Evolutionary conservation across 2,113 vertebrate genomes (phyloP).

Genomic region (Monopterus albus): DNA sequence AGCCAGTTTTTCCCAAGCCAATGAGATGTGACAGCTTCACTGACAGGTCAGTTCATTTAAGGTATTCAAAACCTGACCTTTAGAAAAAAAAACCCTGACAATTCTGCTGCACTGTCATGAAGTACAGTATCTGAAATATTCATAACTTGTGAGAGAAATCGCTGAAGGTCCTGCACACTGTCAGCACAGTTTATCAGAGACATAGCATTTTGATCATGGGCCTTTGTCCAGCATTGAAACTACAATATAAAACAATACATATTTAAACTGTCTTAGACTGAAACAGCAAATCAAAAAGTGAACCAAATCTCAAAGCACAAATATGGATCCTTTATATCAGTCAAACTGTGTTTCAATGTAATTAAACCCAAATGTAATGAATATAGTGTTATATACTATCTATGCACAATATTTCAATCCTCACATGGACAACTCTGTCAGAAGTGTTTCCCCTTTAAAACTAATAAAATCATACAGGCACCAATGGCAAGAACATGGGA

Average conservation of each 20-base stretch:
- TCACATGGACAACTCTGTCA: background rate
- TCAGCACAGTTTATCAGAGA: background rate
- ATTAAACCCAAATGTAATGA: background rate
- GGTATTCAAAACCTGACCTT: conserved; percentile 1
- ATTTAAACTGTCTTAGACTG: background rate
- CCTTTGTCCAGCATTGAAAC: background rate
- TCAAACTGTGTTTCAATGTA: background rate
- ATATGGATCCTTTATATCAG: background rate
- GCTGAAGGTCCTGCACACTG: background rate
- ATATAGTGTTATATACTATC: background rate
- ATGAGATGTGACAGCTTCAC: background rate
- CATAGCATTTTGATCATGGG: background rate
- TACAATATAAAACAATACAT: background rate
- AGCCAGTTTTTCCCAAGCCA: background rate
- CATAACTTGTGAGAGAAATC: background rate
- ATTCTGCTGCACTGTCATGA: background rate
- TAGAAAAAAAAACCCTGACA: no score
- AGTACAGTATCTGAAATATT: background rate
- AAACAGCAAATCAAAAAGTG: background rate
- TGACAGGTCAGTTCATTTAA: background rate
- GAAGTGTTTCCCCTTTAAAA: no score
- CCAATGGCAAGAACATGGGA: no score
- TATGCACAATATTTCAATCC: background rate
- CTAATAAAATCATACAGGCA: no score
- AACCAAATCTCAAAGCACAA: background rate